Evolutionary conservation across 2,797 vertebrate genomes (phyloP).

Genomic region (Crenuchus spilurus): DNA sequence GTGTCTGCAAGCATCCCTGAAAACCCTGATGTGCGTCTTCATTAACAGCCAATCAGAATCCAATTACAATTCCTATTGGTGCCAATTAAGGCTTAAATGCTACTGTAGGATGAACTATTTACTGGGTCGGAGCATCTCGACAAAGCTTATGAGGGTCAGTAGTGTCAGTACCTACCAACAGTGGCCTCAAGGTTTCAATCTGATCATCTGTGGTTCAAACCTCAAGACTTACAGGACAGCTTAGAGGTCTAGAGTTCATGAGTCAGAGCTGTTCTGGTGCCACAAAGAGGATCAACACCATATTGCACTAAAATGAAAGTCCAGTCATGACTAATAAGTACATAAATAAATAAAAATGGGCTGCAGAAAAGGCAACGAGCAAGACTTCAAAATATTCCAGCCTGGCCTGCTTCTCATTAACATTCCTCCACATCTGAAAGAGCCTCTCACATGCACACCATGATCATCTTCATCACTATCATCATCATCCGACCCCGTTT

Average conservation of each 20-base stretch:
- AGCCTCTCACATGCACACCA: background rate
- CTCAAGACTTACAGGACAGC: too few relatives aligned
- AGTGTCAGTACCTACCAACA: too few relatives aligned
- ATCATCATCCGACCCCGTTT: conserved; percentile 55
- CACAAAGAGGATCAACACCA: too few relatives aligned
- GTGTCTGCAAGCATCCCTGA: conserved; percentile 51
- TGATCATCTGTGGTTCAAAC: too few relatives aligned
- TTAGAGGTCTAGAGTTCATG: too few relatives aligned
- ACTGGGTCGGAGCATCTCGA: too few relatives aligned
- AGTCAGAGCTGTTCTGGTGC: too few relatives aligned
- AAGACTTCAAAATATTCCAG: conserved; percentile 38
- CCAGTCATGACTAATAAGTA: too few relatives aligned
- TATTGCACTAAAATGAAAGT: too few relatives aligned
- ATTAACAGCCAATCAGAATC: conserved; percentile 85
- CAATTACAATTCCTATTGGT: conserved; percentile 78
- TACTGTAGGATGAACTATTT: conserved; percentile 74
- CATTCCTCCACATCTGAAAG: conserved; percentile 46
- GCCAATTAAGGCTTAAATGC: conserved; percentile 79
- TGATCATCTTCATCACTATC: background rate
- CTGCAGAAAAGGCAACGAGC: conserved; percentile 38
- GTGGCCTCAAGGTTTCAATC: too few relatives aligned
- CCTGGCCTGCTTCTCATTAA: conserved; percentile 57
- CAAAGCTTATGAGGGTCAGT: too few relatives aligned
- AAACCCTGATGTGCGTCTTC: conserved; percentile 80
- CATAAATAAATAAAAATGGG: background rate